Evolutionary conservation across 2,113 vertebrate genomes (phyloP), one percentile per base, ranked within the genome.

Genomic region (Parus major): DNA sequence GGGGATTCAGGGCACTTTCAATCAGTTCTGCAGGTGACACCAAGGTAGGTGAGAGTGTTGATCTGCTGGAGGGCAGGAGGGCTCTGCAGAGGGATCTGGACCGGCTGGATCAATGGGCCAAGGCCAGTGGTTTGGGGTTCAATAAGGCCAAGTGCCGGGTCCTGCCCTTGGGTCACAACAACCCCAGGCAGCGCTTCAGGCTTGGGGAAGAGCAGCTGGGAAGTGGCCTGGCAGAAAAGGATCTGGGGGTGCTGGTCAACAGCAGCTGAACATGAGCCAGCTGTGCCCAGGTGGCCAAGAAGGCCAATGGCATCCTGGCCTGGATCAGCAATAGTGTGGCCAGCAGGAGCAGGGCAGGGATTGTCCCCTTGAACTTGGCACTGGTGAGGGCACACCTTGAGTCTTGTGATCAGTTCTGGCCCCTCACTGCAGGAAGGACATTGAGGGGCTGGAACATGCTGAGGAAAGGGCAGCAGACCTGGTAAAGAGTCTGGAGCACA

Each of bases 371-470:
- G 50, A 24, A 2, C 50, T 57, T 1, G 0, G 33, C 27, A 20
- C 31, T 23, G 31, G 6, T 23, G 59, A 65, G 35, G 50, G 17
- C 0, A 0, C 36, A 27, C 12, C 57, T 72, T 5, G 0, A 65
- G 0, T 42, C 36, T 36, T 36, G 36, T 36, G 36, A 36, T 36
- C 36, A 36, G 50, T 35, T 72, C 22, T 57, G 50, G 22, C 6
- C 18, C 4, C 1, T 33, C 59, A 44, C 22, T 49, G 12, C 31
- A 65, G 5, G 8, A 42, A 31, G 12, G 21, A 33, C 17, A 27
- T 0, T 31, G 50, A 44, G 18, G 42, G 24, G 14, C 44, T 72
- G 68, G 33, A 65, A 4, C 0, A 0, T 2, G 44, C 9, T 27
- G 36, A 33, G 36, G 2, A 3, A 56, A 33, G 28, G 15, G 11